These are phyloP conservation scores for Polyergus mexicanus DNA, from an alignment of 1,140 invertebrate species.

Conservation along the genomic window DNA sequence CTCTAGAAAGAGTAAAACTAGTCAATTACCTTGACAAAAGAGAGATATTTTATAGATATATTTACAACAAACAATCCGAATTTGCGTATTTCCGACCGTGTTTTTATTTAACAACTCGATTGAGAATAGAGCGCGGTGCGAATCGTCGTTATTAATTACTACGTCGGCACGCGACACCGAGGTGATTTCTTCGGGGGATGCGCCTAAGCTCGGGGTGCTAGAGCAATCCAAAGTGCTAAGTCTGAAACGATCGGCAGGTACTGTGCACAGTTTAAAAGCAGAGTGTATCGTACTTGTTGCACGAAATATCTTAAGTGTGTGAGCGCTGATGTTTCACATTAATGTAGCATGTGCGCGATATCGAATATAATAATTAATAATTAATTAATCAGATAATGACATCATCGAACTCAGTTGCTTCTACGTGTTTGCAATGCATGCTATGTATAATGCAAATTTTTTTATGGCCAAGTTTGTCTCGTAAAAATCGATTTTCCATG, in stretches of 20 bases:
- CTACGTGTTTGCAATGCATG: background rate
- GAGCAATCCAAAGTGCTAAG: conserved; percentile 64
- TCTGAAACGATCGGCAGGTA: conserved; percentile 78
- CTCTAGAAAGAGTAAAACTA: conserved; percentile 58
- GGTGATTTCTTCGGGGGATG: conserved; percentile 53
- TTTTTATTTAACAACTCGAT: conserved; percentile 34
- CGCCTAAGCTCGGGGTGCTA: background rate
- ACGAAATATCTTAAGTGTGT: conserved; percentile 81
- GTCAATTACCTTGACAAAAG: conserved; percentile 71
- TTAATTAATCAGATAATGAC: background rate
- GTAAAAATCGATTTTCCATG: background rate
- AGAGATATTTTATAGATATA: conserved; percentile 75
- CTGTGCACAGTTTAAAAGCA: conserved; percentile 74
- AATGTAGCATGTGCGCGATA: conserved; percentile 49
- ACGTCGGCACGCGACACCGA: conserved; percentile 52
- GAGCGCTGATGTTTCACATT: conserved; percentile 71
- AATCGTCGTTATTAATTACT: conserved; percentile 16
- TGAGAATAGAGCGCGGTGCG: conserved; percentile 3
- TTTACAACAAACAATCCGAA: conserved; percentile 62
- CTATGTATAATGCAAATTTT: background rate
- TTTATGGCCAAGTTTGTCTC: background rate
- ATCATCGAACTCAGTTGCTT: background rate
- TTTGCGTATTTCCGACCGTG: background rate
- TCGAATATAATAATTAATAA: conserved; percentile 30
- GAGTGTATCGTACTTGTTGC: conserved; percentile 81